Evolutionary conservation across 53 echinoderm and acorn worm genomes (phyloP), one percentile per base, ranked within the genome.

Genomic region (Paracentrotus lividus): DNA sequence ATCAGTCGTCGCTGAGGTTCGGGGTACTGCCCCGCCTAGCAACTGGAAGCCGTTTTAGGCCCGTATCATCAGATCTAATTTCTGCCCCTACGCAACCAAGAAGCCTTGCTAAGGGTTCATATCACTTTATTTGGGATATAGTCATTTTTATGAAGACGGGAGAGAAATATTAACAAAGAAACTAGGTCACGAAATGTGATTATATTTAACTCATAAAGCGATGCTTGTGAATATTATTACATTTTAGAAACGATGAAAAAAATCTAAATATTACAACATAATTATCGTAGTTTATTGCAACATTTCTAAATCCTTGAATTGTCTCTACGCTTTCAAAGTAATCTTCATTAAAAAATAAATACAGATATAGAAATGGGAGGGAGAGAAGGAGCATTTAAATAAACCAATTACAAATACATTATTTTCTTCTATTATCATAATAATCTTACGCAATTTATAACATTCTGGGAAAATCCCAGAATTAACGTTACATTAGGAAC

Each of bases 11-110:
- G 81, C 36, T 15, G 53, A 68, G 36, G 33, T 56, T 49, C 60
- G 34, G 45, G 44, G 51, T 16, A 29, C 69, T 33, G 58, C 92
- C 92, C 47, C 92, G 81, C 92, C 92, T 81, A 92, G 51, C 92
- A 77, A 77, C 77, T 92, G 92, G 55, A 92, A 77, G 92, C 81
- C 43, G 81, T 53, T 49, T 56, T 53, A 40, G 92, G 55, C 23
- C n/a, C 57, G 18, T 42, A 40, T 92, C 91, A 91, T 32, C 91
- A 49, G 91, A 91, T 91, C 76, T 75, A 75, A 91, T 91, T 75
- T 90, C n/a, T 64, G n/a, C 67, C 29, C 47, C 36, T 33, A 34
- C 49, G 49, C 24, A 84, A 84, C 47, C n/a, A 55, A 56, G 86
- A 36, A 86, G 56, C 86, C 56, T 15, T 4, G 49, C 81, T 26